phyloP scores from a whole-genome alignment of 2,797 vertebrate species.

The Sparus aurata region DNA sequence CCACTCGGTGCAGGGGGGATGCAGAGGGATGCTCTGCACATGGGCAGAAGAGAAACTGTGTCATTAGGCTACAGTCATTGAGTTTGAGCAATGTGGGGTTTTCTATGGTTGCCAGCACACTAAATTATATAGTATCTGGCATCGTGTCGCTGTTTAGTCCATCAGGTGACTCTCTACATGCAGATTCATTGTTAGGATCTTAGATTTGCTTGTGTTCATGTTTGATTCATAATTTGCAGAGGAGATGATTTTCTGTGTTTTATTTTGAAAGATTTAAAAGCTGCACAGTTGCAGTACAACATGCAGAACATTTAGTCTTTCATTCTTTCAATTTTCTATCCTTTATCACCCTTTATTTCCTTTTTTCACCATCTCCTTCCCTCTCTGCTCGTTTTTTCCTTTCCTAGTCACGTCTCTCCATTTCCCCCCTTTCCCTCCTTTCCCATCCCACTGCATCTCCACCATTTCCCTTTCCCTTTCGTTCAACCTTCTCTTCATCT shows the following conservation, averaged over 20 bases:
- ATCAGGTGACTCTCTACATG: neutral
- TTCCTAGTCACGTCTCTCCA: neutral
- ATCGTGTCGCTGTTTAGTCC: neutral
- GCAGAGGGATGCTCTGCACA: slow-evolving; percentile 34
- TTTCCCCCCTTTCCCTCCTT: neutral
- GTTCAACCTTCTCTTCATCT: neutral
- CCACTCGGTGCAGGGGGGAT: slow-evolving; percentile 18
- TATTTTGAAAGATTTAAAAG: neutral
- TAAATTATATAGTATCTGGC: neutral
- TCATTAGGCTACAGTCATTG: neutral
- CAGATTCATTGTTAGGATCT: too few relatives aligned
- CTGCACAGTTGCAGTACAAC: too few relatives aligned
- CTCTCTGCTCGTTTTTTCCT: neutral
- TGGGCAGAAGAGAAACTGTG: slow-evolving; percentile 26
- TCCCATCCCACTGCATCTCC: neutral
- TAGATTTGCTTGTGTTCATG: neutral
- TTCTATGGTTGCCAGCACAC: neutral
- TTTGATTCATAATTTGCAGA: slow-evolving; percentile 7
- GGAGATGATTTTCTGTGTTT: neutral
- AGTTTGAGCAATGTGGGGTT: neutral
- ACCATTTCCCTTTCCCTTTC: neutral
- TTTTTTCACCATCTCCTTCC: neutral
- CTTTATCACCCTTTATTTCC: neutral
- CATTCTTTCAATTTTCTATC: neutral
- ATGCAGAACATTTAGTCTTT: slow-evolving; percentile 2